These are phyloP conservation scores for Leguminivora glycinivorella DNA, from an alignment of 1,140 invertebrate species.

Conservation along the genomic window DNA sequence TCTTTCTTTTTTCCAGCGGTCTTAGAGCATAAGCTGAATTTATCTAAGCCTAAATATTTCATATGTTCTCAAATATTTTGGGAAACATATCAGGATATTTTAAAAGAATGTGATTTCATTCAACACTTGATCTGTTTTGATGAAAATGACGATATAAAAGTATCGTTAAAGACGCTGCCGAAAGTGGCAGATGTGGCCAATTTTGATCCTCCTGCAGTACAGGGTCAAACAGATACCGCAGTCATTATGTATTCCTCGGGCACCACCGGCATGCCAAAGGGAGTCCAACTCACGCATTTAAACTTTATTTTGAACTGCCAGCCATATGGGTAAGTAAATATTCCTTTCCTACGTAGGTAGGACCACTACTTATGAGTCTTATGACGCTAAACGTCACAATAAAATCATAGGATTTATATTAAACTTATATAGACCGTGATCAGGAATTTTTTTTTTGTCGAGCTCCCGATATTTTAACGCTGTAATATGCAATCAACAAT, in stretches of 20 bases:
- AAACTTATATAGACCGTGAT: too few relatives aligned
- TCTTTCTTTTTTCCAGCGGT: slow-evolving; percentile 69
- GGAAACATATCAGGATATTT: slow-evolving; percentile 47
- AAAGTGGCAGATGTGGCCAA: slow-evolving; percentile 45
- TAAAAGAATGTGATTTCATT: slow-evolving; percentile 49
- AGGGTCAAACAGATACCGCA: slow-evolving; percentile 58
- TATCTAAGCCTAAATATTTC: slow-evolving; percentile 56
- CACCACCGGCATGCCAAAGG: slow-evolving; percentile 89
- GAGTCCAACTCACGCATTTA: slow-evolving; percentile 85
- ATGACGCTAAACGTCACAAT: too few relatives aligned
- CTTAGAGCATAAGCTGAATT: slow-evolving; percentile 52
- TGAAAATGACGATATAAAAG: slow-evolving; percentile 33
- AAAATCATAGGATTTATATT: too few relatives aligned
- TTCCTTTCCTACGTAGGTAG: too few relatives aligned
- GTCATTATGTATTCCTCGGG: slow-evolving; percentile 80
- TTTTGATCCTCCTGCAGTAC: slow-evolving; percentile 51
- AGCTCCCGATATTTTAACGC: too few relatives aligned
- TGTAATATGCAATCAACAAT: too few relatives aligned
- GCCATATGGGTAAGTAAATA: slow-evolving; percentile 54
- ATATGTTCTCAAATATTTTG: slow-evolving; percentile 53
- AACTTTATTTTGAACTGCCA: slow-evolving; percentile 78
- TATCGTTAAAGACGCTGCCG: slow-evolving; percentile 42
- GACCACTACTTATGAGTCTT: too few relatives aligned
- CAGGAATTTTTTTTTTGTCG: too few relatives aligned
- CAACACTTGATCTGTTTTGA: slow-evolving; percentile 50